A percentile compares a stretch with the other conserved stretches of the same genome.
Evolutionary conservation across 64 coral and sea anemone genomes (phyloP).

Genomic region (Dendrophyllia cribrosa): DNA sequence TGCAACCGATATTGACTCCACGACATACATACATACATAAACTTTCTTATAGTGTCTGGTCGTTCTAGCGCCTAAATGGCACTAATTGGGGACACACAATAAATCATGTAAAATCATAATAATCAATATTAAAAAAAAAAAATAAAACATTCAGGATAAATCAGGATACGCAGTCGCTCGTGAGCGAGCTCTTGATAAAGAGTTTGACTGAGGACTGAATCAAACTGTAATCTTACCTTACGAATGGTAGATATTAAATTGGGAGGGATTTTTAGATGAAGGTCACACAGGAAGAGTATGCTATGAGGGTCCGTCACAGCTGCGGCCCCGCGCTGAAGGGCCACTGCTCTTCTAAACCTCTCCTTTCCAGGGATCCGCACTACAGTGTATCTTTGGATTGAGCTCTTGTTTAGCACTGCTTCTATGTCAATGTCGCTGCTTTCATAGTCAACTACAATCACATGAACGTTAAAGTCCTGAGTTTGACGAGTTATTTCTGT

Average conservation of each 20-base stretch:
- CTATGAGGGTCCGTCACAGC: conserved; percentile 82
- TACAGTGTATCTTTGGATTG: conserved; percentile 61
- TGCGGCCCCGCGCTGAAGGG: conserved; percentile 77
- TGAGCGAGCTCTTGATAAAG: too few relatives aligned
- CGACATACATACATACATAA: too few relatives aligned
- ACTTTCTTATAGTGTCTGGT: too few relatives aligned
- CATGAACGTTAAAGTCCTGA: conserved; percentile 59
- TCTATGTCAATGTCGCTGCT: conserved; percentile 85
- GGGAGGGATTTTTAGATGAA: conserved; percentile 85
- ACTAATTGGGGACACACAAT: too few relatives aligned
- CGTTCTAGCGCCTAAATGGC: too few relatives aligned
- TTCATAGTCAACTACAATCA: conserved; percentile 83
- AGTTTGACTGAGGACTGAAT: too few relatives aligned
- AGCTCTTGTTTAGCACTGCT: conserved; percentile 54
- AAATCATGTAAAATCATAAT: too few relatives aligned
- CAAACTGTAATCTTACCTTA: conserved; percentile 53
- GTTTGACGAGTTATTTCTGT: conserved; percentile 79
- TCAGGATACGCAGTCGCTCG: too few relatives aligned
- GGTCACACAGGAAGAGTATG: conserved; percentile 88
- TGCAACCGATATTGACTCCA: too few relatives aligned
- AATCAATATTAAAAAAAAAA: too few relatives aligned
- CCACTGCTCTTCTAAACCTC: conserved; percentile 75
- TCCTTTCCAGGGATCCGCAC: conserved; percentile 56
- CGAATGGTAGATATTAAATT: conserved; percentile 70
- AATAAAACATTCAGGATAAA: too few relatives aligned